These are phyloP conservation scores for Apis laboriosa DNA, from an alignment of 1,140 invertebrate species.

Conservation along the genomic window DNA sequence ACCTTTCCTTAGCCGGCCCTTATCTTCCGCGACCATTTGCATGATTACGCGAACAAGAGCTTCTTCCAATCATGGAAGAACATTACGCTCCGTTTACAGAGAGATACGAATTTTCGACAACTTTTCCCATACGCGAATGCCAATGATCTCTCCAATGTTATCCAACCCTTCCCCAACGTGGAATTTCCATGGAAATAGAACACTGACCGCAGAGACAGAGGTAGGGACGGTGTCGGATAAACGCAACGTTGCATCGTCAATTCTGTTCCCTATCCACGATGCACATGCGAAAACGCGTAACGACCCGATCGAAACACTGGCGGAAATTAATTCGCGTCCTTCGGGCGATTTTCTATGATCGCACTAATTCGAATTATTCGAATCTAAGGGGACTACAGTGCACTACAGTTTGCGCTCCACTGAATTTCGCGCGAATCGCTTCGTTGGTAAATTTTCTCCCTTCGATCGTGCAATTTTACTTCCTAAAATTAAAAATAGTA, in stretches of 20 bases:
- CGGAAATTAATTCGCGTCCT: conserved; percentile 32
- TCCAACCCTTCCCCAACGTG: background rate
- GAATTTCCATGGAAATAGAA: conserved; percentile 61
- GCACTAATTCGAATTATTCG: background rate
- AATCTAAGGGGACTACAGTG: background rate
- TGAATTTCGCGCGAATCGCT: background rate
- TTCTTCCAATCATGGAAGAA: background rate
- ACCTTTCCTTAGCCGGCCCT: background rate
- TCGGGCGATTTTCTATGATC: background rate
- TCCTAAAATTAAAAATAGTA: too few species aligned
- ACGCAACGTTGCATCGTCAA: conserved; percentile 39
- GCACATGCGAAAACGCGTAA: conserved; percentile 1
- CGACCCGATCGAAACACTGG: background rate
- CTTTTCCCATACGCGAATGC: background rate
- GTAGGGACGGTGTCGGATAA: background rate
- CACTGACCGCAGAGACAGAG: conserved; percentile 3
- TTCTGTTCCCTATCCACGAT: conserved; percentile 26
- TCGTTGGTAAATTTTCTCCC: background rate
- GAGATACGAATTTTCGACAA: background rate
- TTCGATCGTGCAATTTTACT: too few species aligned
- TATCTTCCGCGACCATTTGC: conserved; percentile 4
- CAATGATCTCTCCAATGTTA: conserved; percentile 13
- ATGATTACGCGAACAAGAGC: background rate
- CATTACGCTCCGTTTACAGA: background rate
- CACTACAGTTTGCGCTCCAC: background rate